phyloP scores from a whole-genome alignment of 2,888 invertebrate genomes.

The Ligdia adustata region DNA sequence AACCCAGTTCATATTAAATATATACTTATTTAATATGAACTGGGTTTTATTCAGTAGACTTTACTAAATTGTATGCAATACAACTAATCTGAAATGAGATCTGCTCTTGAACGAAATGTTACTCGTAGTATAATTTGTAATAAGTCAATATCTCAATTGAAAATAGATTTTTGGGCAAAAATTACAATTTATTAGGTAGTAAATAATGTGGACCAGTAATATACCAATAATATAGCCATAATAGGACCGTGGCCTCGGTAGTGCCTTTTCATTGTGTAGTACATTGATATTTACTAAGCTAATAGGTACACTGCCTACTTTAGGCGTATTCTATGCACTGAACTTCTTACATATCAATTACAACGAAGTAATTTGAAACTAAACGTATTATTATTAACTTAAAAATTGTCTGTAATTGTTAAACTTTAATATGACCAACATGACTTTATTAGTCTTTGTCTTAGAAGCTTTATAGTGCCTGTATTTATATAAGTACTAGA shows the following conservation, averaged over 20 bases:
- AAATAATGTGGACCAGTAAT: constrained; percentile 73
- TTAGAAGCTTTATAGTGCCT: constrained; percentile 44
- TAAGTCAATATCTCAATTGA: constrained; percentile 31
- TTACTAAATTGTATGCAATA: too few species aligned
- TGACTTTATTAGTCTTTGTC: constrained; percentile 8
- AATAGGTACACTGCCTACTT: constrained; percentile 60
- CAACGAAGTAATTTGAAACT: constrained; percentile 15
- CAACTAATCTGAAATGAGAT: too few species aligned
- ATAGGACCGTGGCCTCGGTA: constrained; percentile 78
- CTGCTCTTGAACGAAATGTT: too few species aligned
- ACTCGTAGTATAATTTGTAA: too few species aligned
- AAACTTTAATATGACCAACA: constrained; percentile 3
- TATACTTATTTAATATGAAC: not conserved
- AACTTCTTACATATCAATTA: constrained; percentile 41
- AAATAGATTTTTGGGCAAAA: constrained; percentile 9
- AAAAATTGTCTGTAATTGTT: not conserved
- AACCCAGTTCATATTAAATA: not conserved
- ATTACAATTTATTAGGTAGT: constrained; percentile 26
- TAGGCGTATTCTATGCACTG: constrained; percentile 40
- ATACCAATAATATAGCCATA: too few species aligned
- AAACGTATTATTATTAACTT: constrained; percentile 1
- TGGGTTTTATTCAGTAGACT: not conserved
- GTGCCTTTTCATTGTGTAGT: constrained; percentile 72
- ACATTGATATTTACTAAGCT: constrained; percentile 36
- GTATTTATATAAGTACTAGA: constrained; percentile 5